Conservation (phyloP, 1,140 invertebrate genomes). For the Caligus rogercresseyi region DNA sequence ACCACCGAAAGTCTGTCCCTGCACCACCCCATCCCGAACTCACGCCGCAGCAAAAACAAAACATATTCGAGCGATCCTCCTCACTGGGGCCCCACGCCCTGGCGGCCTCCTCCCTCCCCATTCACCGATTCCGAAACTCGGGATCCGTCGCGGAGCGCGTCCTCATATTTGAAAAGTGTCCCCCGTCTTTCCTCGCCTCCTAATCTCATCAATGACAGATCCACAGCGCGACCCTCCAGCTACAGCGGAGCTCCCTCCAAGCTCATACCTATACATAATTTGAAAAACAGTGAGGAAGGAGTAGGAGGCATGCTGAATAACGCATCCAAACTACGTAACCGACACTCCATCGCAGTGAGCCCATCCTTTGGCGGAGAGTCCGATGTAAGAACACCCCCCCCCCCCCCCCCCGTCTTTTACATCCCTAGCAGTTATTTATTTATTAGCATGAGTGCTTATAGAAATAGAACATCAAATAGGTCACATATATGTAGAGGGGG, state of each 20-base stretch:
- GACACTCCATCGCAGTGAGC: background rate
- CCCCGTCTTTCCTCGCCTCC: too few species aligned
- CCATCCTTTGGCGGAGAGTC: background rate
- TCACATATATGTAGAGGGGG: too few species aligned
- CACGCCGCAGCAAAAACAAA: constrained; percentile 43
- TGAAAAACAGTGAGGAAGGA: background rate
- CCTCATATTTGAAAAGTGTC: constrained; percentile 75
- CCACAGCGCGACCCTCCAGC: background rate
- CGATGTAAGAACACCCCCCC: too few species aligned
- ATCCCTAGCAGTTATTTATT: background rate
- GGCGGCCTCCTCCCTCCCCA: constrained; percentile 35
- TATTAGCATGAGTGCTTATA: too few species aligned
- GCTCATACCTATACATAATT: background rate
- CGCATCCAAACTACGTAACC: background rate
- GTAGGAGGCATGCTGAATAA: too few species aligned
- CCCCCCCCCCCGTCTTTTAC: background rate
- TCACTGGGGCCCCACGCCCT: constrained; percentile 22
- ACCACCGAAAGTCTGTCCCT: constrained; percentile 8
- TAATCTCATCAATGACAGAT: background rate
- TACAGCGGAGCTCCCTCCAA: background rate
- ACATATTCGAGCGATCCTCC: constrained; percentile 33
- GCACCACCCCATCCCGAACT: constrained; percentile 46
- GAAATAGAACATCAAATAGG: background rate
- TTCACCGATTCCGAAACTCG: constrained; percentile 65
- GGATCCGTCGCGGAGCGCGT: constrained; percentile 79